phyloP scores from a whole-genome alignment of 2,888 invertebrate genomes.

The Amitus sp. region DNA sequence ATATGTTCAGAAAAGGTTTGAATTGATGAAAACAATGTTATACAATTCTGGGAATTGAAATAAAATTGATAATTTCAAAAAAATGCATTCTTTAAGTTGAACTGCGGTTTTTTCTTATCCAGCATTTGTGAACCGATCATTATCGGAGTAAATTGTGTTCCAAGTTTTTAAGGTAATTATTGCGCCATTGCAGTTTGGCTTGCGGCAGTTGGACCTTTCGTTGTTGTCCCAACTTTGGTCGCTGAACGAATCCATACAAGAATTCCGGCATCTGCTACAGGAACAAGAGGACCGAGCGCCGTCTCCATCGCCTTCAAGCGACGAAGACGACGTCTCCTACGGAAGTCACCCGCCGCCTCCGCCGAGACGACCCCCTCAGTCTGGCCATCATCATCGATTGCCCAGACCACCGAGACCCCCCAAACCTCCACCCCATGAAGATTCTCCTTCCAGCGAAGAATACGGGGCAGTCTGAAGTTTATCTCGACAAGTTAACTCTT shows the following conservation, averaged over 20 bases:
- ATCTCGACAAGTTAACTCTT: no score
- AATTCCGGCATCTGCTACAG: constrained; percentile 79
- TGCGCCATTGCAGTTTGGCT: constrained; percentile 77
- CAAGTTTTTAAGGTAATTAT: neutral
- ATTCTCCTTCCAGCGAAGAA: constrained; percentile 64
- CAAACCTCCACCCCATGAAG: constrained; percentile 60
- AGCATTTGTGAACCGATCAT: no score
- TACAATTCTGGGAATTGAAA: no score
- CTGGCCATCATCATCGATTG: constrained; percentile 53
- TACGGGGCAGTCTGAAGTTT: constrained; percentile 61
- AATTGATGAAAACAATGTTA: no score
- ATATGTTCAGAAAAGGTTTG: no score
- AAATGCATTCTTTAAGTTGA: neutral
- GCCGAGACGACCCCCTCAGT: constrained; percentile 60
- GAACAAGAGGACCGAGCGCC: constrained; percentile 68
- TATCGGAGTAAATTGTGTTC: neutral
- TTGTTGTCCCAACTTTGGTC: constrained; percentile 92
- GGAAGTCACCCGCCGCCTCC: constrained; percentile 68
- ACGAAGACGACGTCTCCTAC: constrained; percentile 64
- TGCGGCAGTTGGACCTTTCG: constrained; percentile 89
- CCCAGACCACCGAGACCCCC: constrained; percentile 57
- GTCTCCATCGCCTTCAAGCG: constrained; percentile 69
- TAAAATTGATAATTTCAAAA: no score
- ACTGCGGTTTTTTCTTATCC: no score
- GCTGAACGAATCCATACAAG: constrained; percentile 90